Evolutionary conservation across 2,888 invertebrate genomes (phyloP), one percentile per base, ranked within the genome.

Genomic region (Dicranocentrus wangi): DNA sequence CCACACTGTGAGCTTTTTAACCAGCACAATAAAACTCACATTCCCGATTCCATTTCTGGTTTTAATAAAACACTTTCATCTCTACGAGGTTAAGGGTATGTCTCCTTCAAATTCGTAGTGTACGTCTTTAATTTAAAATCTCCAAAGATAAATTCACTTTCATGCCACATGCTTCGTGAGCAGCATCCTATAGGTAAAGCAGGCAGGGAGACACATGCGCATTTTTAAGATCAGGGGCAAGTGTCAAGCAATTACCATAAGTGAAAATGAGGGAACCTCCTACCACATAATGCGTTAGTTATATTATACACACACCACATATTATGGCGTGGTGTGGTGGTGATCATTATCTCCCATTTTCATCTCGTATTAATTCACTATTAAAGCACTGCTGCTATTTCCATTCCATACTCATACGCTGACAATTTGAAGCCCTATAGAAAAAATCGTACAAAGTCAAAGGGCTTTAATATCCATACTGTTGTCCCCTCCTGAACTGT

Each of bases 171-270:
- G n/a, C n/a, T n/a, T n/a, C n/a, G n/a, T n/a, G n/a, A n/a, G n/a
- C n/a, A n/a, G n/a, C n/a, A n/a, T n/a, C n/a, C n/a, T n/a, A n/a
- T n/a, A n/a, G n/a, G n/a, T n/a, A n/a, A n/a, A n/a, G n/a, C n/a
- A n/a, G n/a, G n/a, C n/a, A n/a, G n/a, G n/a, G n/a, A n/a, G n/a
- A n/a, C 13, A 39, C 13, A 39, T 39, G 39, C 39, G 13, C 39
- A n/a, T 47, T 47, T 43, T 51, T 51, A 51, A 51, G 51, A 51
- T 51, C 51, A 51, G 51, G 51, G 51, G 51, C 51, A 51, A 51
- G 51, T 51, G 51, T 51, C 51, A 51, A 51, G 51, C 19, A 51
- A 51, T 51, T 51, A 19, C 51, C 51, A 51, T 51, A 51, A 51
- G 51, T 51, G 51, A 51, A 51, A 51, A 51, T 51, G 51, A 51